Evolutionary conservation across 1,140 invertebrate species (phyloP).

Genomic region (Cydia strobilella): DNA sequence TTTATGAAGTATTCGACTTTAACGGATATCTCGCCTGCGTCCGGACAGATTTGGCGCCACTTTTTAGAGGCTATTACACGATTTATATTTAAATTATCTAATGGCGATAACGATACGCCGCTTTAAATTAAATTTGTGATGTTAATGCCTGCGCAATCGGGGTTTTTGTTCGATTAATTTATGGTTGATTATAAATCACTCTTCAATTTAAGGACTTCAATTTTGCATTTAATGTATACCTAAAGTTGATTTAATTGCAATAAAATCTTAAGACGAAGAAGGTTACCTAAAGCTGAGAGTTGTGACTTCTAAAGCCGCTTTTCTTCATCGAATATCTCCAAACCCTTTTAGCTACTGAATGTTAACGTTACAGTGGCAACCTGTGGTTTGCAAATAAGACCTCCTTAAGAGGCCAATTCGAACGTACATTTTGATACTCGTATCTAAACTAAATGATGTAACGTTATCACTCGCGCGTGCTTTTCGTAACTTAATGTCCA

Average conservation of each 20-base stretch:
- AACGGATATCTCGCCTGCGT: conserved; percentile 44
- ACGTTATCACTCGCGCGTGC: no score
- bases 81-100: conserved; percentile 32
- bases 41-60: conserved; percentile 64
- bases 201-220: not conserved
- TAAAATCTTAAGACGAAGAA: no score
- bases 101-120: conserved; percentile 23
- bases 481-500: no score
- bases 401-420: no score
- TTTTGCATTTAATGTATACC: not conserved
- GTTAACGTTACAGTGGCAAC: no score
- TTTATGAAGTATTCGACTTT: conserved; percentile 41
- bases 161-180: conserved; percentile 15
- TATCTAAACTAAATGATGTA: no score
- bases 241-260: not conserved
- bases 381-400: no score
- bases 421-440: no score
- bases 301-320: no score
- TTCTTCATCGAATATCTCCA: no score
- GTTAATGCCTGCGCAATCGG: conserved; percentile 22
- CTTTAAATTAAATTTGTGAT: conserved; percentile 28
- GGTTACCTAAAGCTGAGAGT: no score
- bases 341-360: no score
- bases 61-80: conserved; percentile 45
- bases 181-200: not conserved